Evolutionary conservation across 2,797 vertebrate genomes (phyloP).

Genomic region (Liasis olivaceus): DNA sequence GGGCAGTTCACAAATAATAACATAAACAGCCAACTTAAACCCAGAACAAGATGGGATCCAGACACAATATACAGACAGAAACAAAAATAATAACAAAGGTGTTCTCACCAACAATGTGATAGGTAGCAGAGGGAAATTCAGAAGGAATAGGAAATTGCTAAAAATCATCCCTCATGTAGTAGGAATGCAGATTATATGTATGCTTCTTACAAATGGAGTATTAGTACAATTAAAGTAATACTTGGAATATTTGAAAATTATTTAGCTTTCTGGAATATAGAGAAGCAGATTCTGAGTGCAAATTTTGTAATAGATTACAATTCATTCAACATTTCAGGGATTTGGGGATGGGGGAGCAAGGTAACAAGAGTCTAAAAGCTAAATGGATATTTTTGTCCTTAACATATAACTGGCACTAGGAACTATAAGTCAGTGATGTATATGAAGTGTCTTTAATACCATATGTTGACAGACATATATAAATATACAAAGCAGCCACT

Average conservation of each 20-base stretch:
- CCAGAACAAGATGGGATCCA: background rate
- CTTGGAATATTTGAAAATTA: background rate
- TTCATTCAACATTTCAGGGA: background rate
- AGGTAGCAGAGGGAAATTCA: background rate
- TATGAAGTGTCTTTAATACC: background rate
- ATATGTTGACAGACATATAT: background rate
- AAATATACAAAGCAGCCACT: background rate
- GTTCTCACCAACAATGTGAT: background rate
- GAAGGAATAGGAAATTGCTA: background rate
- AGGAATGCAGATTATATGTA: background rate
- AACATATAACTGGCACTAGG: background rate
- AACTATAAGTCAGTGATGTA: background rate
- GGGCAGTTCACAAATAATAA: background rate
- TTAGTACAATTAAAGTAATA: background rate
- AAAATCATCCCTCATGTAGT: background rate
- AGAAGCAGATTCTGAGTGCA: background rate
- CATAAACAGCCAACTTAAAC: background rate
- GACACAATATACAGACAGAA: background rate
- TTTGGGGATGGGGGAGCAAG: background rate
- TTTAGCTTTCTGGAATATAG: background rate
- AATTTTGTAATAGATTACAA: background rate
- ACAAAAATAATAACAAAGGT: background rate
- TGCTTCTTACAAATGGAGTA: background rate
- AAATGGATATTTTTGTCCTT: background rate
- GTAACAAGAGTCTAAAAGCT: background rate